Conservation (phyloP, 2,797 vertebrate genomes). For the Enteromius thamalakanensis region DNA sequence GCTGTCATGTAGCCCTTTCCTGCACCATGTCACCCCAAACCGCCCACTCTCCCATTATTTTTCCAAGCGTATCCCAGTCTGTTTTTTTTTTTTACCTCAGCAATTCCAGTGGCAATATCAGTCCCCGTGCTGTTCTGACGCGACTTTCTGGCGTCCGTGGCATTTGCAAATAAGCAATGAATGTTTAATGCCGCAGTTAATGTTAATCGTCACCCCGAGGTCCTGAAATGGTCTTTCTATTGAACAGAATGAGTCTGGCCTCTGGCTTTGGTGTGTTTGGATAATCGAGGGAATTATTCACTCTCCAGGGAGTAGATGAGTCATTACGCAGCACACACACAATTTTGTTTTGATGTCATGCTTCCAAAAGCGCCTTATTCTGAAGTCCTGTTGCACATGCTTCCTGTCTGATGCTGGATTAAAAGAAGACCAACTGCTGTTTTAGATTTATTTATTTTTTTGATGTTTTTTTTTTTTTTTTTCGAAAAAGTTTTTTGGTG, state of each 20-base stretch:
- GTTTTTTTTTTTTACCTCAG: conserved; percentile 6
- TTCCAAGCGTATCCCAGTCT: not conserved
- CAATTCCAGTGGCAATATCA: conserved; percentile 28
- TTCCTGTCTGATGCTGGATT: not conserved
- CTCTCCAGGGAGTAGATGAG: conserved; percentile 35
- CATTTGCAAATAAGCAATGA: conserved; percentile 52
- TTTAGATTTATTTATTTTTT: not conserved
- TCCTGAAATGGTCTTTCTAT: conserved; percentile 42
- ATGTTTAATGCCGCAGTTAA: conserved; percentile 53
- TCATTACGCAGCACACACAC: not conserved
- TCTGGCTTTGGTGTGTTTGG: conserved; percentile 46
- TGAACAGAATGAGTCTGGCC: conserved; percentile 41
- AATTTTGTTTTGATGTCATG: not conserved
- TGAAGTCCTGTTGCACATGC: not conserved
- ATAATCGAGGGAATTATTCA: conserved; percentile 45
- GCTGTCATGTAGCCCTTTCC: conserved; percentile 70
- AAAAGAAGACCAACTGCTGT: conserved; percentile 17
- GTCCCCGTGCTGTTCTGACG: not conserved
- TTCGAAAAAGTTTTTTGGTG: not conserved
- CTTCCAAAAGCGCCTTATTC: not conserved
- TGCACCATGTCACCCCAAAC: not conserved
- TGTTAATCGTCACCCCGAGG: conserved; percentile 50
- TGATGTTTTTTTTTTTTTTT: not conserved
- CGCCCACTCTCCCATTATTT: conserved; percentile 19
- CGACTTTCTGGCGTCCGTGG: conserved; percentile 37